These are phyloP conservation scores for Colossoma macropomum DNA, from an alignment of 2,113 vertebrate species.

Conservation along the genomic window DNA sequence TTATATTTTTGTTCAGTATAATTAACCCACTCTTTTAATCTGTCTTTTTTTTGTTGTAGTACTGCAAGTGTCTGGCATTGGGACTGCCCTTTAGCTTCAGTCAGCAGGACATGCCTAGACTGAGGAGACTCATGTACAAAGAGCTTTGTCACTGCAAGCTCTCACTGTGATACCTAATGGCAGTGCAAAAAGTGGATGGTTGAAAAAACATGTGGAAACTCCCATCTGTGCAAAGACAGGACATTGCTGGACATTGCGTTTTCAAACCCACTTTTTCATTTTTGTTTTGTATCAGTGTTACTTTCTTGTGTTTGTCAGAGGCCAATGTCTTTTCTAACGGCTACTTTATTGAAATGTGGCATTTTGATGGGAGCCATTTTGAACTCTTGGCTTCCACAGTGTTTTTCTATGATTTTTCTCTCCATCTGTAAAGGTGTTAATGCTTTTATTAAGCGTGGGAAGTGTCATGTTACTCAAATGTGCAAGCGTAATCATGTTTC, in stretches of 20 bases:
- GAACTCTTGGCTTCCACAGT: constrained; percentile 32
- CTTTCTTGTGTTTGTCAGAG: constrained; percentile 70
- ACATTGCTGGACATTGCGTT: constrained; percentile 48
- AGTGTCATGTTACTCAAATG: constrained; percentile 56
- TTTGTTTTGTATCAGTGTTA: constrained; percentile 53
- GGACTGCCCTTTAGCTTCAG: constrained; percentile 88
- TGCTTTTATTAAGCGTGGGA: constrained; percentile 68
- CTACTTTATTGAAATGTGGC: constrained; percentile 41
- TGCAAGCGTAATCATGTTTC: constrained; percentile 52
- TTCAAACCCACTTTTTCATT: constrained; percentile 44
- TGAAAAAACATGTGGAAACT: constrained; percentile 20
- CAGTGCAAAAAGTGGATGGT: constrained; percentile 5
- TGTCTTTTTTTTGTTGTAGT: constrained; percentile 71
- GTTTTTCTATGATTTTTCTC: constrained; percentile 48
- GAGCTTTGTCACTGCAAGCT: constrained; percentile 95
- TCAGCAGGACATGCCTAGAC: constrained; percentile 92
- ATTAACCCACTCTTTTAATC: background rate
- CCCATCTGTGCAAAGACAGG: constrained; percentile 44
- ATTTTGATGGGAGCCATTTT: constrained; percentile 20
- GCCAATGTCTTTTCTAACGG: constrained; percentile 61
- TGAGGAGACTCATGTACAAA: constrained; percentile 93
- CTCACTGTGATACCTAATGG: constrained; percentile 79
- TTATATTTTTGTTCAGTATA: no score
- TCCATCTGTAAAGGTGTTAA: constrained; percentile 69
- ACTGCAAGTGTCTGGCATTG: constrained; percentile 91